Base-by-base conservation (phyloP, 2,797 vertebrate species). In the Acrocephalus scirpaceus region DNA sequence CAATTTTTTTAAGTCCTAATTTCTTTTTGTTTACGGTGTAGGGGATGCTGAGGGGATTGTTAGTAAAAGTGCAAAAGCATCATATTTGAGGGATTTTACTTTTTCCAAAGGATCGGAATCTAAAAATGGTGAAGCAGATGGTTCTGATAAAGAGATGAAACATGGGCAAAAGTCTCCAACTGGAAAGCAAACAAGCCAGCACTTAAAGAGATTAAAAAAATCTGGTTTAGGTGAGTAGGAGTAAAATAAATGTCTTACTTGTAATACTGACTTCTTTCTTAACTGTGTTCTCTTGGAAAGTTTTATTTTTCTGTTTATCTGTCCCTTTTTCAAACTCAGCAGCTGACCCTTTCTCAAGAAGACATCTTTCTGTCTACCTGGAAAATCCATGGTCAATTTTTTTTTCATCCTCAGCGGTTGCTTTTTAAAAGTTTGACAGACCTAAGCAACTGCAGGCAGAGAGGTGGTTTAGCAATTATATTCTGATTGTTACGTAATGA, bases 71-170 rank as follows among this genome's bases (percentile, higher is more conserved):
- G 90, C 54, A 88, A 90, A 95, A 93, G 79, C 92, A 58, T 95
- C 92, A 90, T 74, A n/a, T 90, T 79, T 95, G 90, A 72, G 75
- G 13, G 4, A 5, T 96, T 96, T 96, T 96, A 84, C 96, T 93
- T 97, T 97, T 97, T 97, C 95, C 94, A 61, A 96, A 98, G 98
- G 98, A 92, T 98, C 98, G 26, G 98, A 98, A 96, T 98, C 98
- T 96, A 98, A 98, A 98, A 98, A 98, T 97, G 98, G 98, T 96
- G 98, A 98, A 98, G 98, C 98, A 96, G 98, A 98, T 96, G 97
- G 98, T 97, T 98, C 98, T 97, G 98, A 98, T 98, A 98, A 98
- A 97, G 98, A 98, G 97, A 98, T 98, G 97, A 98, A 98, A 98
- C 98, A 98, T 97, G 98, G 98, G 88, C 98, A 98, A 93, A 98